phyloP scores from a whole-genome alignment of 2,888 invertebrate species.

The Pelosia muscerda region DNA sequence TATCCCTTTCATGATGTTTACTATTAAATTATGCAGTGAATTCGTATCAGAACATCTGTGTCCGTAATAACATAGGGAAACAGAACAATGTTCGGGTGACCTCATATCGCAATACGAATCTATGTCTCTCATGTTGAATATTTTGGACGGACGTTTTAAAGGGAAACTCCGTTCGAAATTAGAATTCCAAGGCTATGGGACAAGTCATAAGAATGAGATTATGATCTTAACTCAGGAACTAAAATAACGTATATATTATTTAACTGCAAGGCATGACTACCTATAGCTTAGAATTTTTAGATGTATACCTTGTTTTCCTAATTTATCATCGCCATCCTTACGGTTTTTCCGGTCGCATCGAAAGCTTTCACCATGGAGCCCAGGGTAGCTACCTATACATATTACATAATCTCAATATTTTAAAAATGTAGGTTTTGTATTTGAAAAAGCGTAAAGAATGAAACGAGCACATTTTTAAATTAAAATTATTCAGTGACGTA shows the following conservation, averaged over 20 bases:
- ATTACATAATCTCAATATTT: background rate
- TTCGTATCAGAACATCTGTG: slow-evolving; percentile 40
- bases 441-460: background rate
- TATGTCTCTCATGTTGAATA: slow-evolving; percentile 77
- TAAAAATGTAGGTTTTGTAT: background rate
- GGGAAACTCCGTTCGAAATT: slow-evolving; percentile 77
- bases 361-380: no score
- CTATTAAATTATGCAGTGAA: slow-evolving; percentile 29
- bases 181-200: slow-evolving; percentile 66
- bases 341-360: no score
- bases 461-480: background rate
- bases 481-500: background rate
- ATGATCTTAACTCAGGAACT: background rate
- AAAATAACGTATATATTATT: background rate
- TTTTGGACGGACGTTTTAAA: slow-evolving; percentile 78
- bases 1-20: slow-evolving; percentile 25
- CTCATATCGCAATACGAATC: slow-evolving; percentile 75
- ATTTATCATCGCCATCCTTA: no score
- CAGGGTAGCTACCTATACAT: background rate
- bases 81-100: slow-evolving; percentile 73
- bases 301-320: no score
- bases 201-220: slow-evolving; percentile 39
- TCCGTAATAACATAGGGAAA: slow-evolving; percentile 66
- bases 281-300: no score
- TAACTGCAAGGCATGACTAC: background rate